Evolutionary conservation across 2,113 vertebrate genomes (phyloP).

Genomic region (Egretta garzetta): DNA sequence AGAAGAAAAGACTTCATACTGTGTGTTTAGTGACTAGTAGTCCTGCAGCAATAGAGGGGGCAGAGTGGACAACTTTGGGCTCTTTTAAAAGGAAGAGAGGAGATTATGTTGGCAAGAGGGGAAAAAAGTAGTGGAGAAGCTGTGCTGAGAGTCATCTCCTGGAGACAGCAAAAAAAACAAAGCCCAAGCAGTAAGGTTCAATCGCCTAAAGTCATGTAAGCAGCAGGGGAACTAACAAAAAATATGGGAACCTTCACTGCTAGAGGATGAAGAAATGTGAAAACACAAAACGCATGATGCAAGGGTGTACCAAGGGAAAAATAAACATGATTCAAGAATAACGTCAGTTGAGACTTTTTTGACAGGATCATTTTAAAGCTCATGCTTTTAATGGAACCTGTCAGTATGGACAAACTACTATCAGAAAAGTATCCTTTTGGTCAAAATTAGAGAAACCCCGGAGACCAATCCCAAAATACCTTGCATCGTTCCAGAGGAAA

Average conservation of each 20-base stretch:
- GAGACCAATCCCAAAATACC: background rate
- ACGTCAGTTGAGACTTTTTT: background rate
- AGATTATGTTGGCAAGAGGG: background rate
- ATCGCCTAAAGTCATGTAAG: background rate
- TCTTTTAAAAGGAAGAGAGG: background rate
- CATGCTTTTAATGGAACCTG: background rate
- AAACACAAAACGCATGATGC: background rate
- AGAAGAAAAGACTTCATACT: background rate
- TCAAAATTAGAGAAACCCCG: background rate
- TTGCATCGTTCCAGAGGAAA: background rate
- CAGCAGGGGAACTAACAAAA: background rate
- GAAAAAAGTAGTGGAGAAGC: background rate
- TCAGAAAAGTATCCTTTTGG: background rate
- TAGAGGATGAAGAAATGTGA: background rate
- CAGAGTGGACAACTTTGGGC: background rate
- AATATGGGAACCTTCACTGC: background rate
- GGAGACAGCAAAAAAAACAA: background rate
- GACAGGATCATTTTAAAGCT: background rate
- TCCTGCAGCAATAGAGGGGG: background rate
- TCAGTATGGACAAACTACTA: background rate
- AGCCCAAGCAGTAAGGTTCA: background rate
- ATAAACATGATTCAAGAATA: constrained; percentile 17
- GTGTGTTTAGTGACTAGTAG: background rate
- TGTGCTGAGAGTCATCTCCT: background rate
- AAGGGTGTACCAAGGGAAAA: background rate